Evolutionary conservation across 2,113 vertebrate genomes (phyloP).

Genomic region (Neodon shergylaensis): DNA sequence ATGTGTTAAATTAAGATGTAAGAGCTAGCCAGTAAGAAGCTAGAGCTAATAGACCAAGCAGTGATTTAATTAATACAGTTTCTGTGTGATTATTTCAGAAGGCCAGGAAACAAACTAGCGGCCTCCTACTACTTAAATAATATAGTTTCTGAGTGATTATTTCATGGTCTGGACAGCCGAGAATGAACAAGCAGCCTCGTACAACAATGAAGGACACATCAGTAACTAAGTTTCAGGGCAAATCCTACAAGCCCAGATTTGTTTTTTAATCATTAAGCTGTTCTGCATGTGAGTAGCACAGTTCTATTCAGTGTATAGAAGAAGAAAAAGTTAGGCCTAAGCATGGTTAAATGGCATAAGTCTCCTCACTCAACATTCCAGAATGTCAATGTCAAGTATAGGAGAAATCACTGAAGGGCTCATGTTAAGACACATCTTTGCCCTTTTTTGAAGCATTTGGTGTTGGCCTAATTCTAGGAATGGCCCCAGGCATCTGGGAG

Average conservation of each 20-base stretch:
- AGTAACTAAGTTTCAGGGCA: background rate
- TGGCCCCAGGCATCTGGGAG: background rate
- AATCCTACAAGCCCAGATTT: accelerated
- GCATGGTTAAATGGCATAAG: background rate
- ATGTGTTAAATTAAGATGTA: too few species aligned
- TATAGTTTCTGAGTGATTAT: too few species aligned
- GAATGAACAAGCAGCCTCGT: too few species aligned
- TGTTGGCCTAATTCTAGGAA: background rate
- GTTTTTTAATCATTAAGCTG: background rate
- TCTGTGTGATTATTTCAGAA: too few species aligned
- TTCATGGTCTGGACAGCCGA: too few species aligned
- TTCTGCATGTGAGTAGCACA: background rate
- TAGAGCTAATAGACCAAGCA: too few species aligned
- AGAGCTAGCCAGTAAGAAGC: too few species aligned
- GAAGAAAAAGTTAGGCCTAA: background rate
- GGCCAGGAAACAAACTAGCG: too few species aligned
- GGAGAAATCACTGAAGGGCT: background rate
- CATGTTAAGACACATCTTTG: background rate
- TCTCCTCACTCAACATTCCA: background rate
- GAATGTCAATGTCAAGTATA: background rate
- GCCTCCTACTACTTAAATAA: too few species aligned
- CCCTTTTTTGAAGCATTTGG: background rate
- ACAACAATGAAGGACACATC: background rate
- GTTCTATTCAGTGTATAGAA: background rate
- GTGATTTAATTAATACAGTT: too few species aligned